Percentiles rank a stretch among this genome's conserved stretches.
These are phyloP conservation scores for Emydura subglobosa DNA, from an alignment of 2,113 vertebrate genomes.

Conservation along the genomic window DNA sequence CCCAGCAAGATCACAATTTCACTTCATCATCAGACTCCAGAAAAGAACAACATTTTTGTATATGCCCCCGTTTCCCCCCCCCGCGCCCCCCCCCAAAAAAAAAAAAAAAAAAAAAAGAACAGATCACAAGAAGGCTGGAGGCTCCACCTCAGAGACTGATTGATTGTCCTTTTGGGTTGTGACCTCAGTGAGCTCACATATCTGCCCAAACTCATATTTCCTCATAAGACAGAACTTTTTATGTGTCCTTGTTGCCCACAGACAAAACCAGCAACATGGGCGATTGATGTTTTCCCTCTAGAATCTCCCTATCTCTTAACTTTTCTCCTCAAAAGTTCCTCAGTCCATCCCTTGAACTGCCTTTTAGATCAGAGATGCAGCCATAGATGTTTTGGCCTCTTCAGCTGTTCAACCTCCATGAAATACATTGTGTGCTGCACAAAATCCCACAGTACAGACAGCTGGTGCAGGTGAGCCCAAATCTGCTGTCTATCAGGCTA, in stretches of 20 bases:
- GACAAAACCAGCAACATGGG: background rate
- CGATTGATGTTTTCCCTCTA: background rate
- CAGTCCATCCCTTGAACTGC: rapidly evolving
- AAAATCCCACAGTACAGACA: background rate
- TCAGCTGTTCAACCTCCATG: background rate
- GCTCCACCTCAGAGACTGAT: background rate
- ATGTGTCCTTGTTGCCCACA: background rate
- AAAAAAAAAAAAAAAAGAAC: background rate
- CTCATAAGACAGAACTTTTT: background rate
- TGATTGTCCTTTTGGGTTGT: background rate
- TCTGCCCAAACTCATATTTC: background rate
- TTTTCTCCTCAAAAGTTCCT: background rate
- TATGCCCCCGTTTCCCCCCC: background rate
- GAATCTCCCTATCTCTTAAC: background rate
- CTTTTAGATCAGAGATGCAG: background rate
- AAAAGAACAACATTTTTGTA: background rate
- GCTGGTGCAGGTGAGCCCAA: background rate
- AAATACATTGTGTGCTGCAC: background rate
- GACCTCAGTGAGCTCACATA: background rate
- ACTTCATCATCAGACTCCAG: background rate
- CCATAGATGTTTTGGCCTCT: background rate
- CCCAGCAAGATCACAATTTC: background rate
- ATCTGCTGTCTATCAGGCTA: background rate
- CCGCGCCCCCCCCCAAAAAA: too few relatives aligned
- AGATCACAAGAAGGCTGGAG: background rate